These are phyloP conservation scores for Ochlodes sylvanus DNA, from an alignment of 2,888 invertebrate genomes.

Conservation along the genomic window DNA sequence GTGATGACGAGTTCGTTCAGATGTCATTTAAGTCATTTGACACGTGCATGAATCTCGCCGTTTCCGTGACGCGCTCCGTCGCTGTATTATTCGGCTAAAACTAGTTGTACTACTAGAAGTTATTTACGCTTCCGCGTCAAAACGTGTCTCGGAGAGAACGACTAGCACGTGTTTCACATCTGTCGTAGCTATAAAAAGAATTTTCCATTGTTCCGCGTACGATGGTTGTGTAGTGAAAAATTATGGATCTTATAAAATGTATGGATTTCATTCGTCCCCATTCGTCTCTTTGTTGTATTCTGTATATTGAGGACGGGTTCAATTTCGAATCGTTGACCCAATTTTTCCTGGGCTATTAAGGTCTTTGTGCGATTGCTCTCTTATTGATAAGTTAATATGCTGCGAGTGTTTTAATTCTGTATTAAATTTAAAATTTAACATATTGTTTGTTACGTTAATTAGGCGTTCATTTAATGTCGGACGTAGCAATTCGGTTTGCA, in stretches of 20 bases:
- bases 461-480: too few species aligned
- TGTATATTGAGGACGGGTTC: conserved; percentile 1
- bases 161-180: conserved; percentile 27
- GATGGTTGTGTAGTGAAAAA: conserved; percentile 7
- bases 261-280: background rate
- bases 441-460: background rate
- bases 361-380: background rate
- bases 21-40: too few species aligned
- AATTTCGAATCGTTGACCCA: conserved; percentile 14
- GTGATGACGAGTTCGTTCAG: too few species aligned
- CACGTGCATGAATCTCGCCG: background rate
- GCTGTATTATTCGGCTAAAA: conserved; percentile 9
- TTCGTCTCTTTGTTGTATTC: conserved; percentile 14
- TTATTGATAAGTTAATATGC: conserved; percentile 2
- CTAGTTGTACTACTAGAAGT: background rate
- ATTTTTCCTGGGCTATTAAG: background rate
- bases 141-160: background rate
- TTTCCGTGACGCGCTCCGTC: background rate
- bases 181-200: conserved; percentile 22
- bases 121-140: conserved; percentile 4
- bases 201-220: conserved; percentile 22
- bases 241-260: conserved; percentile 13
- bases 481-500: too few species aligned
- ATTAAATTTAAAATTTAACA: background rate
- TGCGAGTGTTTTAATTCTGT: background rate